Evolutionary conservation across 2,888 invertebrate genomes (phyloP).

Genomic region (Ectemnius cavifrons): DNA sequence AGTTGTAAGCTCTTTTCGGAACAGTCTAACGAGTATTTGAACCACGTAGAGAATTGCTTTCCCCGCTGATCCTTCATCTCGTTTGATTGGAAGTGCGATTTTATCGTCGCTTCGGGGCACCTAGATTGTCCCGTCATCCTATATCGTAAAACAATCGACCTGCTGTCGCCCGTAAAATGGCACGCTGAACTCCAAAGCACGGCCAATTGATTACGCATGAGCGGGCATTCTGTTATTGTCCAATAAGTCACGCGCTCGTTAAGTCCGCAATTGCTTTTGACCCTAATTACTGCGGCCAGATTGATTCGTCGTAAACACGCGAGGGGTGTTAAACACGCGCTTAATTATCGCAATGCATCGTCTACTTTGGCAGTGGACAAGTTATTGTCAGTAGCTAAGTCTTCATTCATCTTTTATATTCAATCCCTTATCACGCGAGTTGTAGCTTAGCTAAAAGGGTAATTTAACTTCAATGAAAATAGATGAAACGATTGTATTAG

Average conservation of each 20-base stretch:
- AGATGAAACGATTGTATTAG: no score
- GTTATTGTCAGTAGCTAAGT: no score
- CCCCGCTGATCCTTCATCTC: no score
- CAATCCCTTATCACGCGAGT: no score
- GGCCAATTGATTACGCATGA: conserved; percentile 36
- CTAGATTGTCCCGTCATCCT: background rate
- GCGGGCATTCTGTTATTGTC: conserved; percentile 33
- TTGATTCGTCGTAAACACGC: conserved; percentile 39
- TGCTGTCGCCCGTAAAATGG: conserved; percentile 30
- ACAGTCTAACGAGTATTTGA: no score
- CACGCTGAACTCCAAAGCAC: conserved; percentile 23
- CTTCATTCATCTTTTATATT: no score
- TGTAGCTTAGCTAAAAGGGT: no score
- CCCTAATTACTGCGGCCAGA: conserved; percentile 25
- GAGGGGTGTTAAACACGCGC: conserved; percentile 8
- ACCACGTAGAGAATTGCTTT: no score
- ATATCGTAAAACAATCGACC: conserved; percentile 4
- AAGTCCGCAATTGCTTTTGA: conserved; percentile 34
- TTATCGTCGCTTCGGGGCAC: background rate
- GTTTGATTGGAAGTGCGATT: background rate
- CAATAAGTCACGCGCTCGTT: conserved; percentile 27
- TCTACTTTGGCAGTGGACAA: no score
- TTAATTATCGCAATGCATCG: background rate
- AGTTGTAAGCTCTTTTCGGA: no score
- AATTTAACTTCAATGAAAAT: no score